A percentile compares a stretch with the other conserved stretches of the same genome.
These are phyloP conservation scores for Pithecia hirsuta DNA, from an alignment of 2,797 vertebrate species.

Conservation along the genomic window DNA sequence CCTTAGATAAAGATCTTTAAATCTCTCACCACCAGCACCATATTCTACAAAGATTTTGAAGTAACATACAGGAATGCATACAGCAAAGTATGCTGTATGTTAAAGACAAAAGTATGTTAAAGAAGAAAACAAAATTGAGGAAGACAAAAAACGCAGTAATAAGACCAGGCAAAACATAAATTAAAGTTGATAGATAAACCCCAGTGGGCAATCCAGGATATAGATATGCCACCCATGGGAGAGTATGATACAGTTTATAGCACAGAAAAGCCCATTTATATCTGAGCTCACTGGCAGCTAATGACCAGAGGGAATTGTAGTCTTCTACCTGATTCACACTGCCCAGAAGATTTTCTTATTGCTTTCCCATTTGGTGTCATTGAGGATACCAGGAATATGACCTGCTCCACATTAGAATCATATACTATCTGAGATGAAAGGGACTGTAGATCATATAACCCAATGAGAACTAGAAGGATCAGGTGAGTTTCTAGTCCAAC, in stretches of 20 bases:
- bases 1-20: neutral
- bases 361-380: neutral
- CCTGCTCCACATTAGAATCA: neutral
- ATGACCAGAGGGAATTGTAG: neutral
- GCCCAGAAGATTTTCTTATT: neutral
- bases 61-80: neutral
- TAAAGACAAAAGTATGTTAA: neutral
- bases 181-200: neutral
- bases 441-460: neutral
- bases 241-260: neutral
- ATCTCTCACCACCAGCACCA: neutral
- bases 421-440: conserved; percentile 2
- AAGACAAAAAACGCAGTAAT: conserved; percentile 23
- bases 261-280: neutral
- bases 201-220: neutral
- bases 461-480: neutral
- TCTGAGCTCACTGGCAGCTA: neutral
- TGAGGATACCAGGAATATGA: neutral
- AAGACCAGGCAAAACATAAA: conserved; percentile 15
- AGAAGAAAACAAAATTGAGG: conserved; percentile 42
- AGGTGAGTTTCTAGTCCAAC: neutral
- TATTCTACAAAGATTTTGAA: conserved; percentile 37
- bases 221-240: neutral
- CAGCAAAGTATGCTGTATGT: neutral
- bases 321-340: neutral